Base-by-base conservation (phyloP, 2,797 vertebrate genomes). In the Psittacula echo region DNA sequence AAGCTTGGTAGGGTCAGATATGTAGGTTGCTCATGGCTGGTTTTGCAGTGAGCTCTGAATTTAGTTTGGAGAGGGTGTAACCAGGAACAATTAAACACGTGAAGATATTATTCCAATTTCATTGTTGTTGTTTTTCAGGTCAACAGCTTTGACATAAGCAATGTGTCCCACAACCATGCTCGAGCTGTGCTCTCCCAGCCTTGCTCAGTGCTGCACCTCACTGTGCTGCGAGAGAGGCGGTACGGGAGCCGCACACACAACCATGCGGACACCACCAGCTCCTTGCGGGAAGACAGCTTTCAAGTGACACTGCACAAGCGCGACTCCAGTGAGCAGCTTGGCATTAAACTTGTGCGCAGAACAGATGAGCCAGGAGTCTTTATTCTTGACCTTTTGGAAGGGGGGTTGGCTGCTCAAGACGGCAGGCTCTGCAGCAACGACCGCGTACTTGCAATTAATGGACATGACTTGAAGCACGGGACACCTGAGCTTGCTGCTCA, bases 401-500 rank as follows among this genome's bases (percentile, higher is more conserved):
- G 99, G 30, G 99, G 99, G 2, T 96, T 99, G 97, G 99, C 99
- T 2, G 99, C 99, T 6, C 99, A 99, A 94, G 99, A 99, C 0
- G 99, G 99, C 50, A 95, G 99, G 64, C 98, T 99, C 84, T 98
- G 98, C 96, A 98, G 99, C 85, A 99, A 99, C 0, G 99, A 99
- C 98, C 98, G 99, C 1, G 99, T 99, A 29, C 97, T 99, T 41
- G 98, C 99, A 2, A 99, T 99, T 88, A 99, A 99, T 2, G 99
- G 99, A 0, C 99, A 99, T 23, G 99, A 99, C 97, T 95, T 99
- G 87, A 99, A 99, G 90, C 98, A 99, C 0, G 99, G 99, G 76
- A 99, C 99, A 0, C 99, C 99, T 0, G 99, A 99, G 97, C 98
- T 99, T 27, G 99, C 99, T 2, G 99, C 99, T 51, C 99, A 99